These are phyloP conservation scores for Pangasius sanitwongsei DNA, from an alignment of 2,797 vertebrate genomes.

Conservation along the genomic window DNA sequence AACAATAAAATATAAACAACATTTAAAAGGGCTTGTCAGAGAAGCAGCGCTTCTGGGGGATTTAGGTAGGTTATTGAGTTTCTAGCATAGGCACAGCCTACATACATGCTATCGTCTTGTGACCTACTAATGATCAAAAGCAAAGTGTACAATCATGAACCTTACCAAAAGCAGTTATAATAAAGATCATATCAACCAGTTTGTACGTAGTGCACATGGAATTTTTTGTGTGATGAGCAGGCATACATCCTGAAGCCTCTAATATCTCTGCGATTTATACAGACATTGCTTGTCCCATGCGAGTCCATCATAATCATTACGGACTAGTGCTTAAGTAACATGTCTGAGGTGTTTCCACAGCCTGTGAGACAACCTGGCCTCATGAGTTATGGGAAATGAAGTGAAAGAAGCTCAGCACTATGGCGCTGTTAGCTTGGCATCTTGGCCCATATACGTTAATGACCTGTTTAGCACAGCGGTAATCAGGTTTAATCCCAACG, in stretches of 20 bases:
- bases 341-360: not conserved
- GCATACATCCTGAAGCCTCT: not conserved
- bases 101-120: not conserved
- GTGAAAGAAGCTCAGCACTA: conserved; percentile 22
- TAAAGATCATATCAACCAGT: not conserved
- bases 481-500: conserved; percentile 54
- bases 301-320: not conserved
- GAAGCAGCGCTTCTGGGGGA: not conserved
- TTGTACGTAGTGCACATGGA: no score
- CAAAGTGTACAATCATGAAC: not conserved
- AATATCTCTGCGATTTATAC: not conserved
- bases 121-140: not conserved
- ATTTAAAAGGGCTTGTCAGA: not conserved
- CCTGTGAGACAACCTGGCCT: not conserved
- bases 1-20: not conserved
- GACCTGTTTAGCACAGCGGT: conserved; percentile 54
- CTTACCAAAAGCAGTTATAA: not conserved
- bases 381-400: conserved; percentile 18
- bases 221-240: not conserved
- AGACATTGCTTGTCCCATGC: not conserved
- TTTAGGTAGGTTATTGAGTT: not conserved
- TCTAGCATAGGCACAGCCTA: not conserved
- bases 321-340: not conserved
- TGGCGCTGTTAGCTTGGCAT: conserved; percentile 36
- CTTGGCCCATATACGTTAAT: conserved; percentile 55